Base-by-base conservation (phyloP, 2,888 invertebrate species). In the Candidula unifasciata region DNA sequence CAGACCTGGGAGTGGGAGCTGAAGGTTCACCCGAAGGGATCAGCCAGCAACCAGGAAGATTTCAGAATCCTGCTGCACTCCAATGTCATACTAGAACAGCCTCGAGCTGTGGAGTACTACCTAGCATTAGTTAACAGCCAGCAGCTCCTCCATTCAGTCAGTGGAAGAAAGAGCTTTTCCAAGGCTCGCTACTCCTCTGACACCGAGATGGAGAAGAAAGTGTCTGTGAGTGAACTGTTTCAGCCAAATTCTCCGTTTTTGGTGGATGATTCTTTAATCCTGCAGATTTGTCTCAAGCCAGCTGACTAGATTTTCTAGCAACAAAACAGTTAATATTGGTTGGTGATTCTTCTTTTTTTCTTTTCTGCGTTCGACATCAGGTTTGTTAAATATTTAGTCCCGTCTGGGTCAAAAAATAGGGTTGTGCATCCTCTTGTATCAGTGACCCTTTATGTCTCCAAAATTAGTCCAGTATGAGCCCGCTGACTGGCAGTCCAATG, bases 1-100 rank as follows among this genome's bases (percentile, higher is more conserved):
- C 92, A 93, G 84, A 91, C 91, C 13, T 94, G 94, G 94, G 94
- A 94, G 54, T 94, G 94, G 94, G 93, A 93, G 84, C 89, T 94
- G 71, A 93, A 93, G 84, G 90, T 93, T 21, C 91, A 92, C 82
- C 93, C 93, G 0, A 93, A 92, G 85, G 93, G 93, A 24, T 92
- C 90, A 81, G 90, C 91, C 3, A 87, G 89, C 27, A 90, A 90
- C 33, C 88, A 89, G 18, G 93, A 93, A 33, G 93, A 93, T 76
- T 91, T 93, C 86, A 89, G 92, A 24, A 90, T 91, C 60, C 88
- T 91, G 35, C 89, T 93, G 64, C 90, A 92, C 87, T 92, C 93
- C 27, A 93, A 92, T 87, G 88, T 93, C 21, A 91, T 93, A 69
- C 89, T 93, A 21, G 93, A 93, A 86, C 93, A 93, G 86, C 92